These are phyloP conservation scores for Drosophila hamatofila DNA, from an alignment of 2,888 invertebrate genomes.

Conservation along the genomic window DNA sequence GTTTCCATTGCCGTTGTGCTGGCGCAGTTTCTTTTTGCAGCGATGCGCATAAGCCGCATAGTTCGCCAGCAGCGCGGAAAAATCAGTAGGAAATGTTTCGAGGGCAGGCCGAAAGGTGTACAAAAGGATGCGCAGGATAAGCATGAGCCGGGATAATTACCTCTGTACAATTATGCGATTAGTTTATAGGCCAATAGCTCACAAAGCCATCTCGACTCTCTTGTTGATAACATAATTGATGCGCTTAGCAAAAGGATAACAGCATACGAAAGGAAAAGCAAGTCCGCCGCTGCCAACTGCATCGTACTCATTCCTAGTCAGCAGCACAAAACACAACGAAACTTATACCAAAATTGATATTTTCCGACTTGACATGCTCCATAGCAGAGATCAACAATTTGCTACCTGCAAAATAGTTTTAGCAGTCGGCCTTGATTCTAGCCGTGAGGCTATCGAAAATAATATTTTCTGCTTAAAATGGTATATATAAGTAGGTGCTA, in stretches of 20 bases:
- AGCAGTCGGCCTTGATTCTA: too few species aligned
- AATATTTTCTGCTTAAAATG: too few species aligned
- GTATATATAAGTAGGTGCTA: too few species aligned
- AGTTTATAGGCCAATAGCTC: slow-evolving; percentile 83
- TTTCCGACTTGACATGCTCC: not conserved
- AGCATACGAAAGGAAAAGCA: not conserved
- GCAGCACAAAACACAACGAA: not conserved
- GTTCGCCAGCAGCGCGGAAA: slow-evolving; percentile 77
- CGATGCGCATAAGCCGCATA: slow-evolving; percentile 75
- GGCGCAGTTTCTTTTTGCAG: slow-evolving; percentile 41
- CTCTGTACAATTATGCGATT: slow-evolving; percentile 82
- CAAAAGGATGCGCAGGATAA: slow-evolving; percentile 50
- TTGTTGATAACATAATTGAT: slow-evolving; percentile 63
- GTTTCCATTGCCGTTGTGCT: slow-evolving; percentile 8
- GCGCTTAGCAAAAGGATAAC: slow-evolving; percentile 38
- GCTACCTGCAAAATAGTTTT: not conserved
- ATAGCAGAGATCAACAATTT: not conserved
- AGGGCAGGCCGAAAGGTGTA: slow-evolving; percentile 45
- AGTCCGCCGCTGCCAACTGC: not conserved
- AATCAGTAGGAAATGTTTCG: slow-evolving; percentile 64
- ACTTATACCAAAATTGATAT: not conserved
- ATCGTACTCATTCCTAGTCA: not conserved
- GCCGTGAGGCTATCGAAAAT: too few species aligned
- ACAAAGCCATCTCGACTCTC: slow-evolving; percentile 52
- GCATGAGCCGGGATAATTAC: slow-evolving; percentile 67